A percentile compares a stretch with the other conserved stretches of the same genome.
Evolutionary conservation across 2,113 vertebrate species (phyloP).

Genomic region (Anolis sagrei): DNA sequence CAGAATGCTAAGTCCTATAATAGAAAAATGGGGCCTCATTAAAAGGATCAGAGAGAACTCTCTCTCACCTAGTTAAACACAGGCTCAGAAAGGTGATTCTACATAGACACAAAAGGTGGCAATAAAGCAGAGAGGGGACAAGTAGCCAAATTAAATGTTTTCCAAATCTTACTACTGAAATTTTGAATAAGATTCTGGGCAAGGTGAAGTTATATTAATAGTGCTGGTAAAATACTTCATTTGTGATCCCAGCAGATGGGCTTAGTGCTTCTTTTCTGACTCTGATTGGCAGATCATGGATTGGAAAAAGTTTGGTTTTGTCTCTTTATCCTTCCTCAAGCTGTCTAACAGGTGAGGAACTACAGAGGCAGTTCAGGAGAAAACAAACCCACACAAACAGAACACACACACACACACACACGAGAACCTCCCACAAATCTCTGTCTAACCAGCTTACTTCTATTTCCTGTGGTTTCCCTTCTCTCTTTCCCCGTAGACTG

Average conservation of each 20-base stretch:
- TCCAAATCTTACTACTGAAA: not conserved
- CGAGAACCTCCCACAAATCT: too few species aligned
- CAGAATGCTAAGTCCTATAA: slow-evolving; percentile 45
- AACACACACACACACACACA: not conserved
- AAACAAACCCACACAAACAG: not conserved
- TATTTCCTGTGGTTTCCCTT: not conserved
- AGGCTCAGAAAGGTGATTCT: not conserved
- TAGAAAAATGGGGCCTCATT: slow-evolving; percentile 22
- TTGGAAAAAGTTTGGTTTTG: not conserved
- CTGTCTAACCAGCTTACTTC: not conserved
- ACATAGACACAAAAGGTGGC: not conserved
- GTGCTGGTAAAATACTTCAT: not conserved
- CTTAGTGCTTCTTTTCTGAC: not conserved
- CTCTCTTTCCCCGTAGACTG: not conserved
- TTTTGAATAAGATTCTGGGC: not conserved
- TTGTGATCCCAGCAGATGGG: not conserved
- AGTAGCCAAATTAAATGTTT: not conserved
- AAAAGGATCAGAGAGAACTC: not conserved
- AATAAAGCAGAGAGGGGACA: not conserved
- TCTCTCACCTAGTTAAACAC: not conserved
- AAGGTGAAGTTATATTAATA: not conserved
- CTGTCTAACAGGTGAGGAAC: not conserved
- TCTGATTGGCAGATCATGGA: not conserved
- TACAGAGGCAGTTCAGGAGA: not conserved
- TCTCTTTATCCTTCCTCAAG: not conserved